A percentile compares a stretch with the other conserved stretches of the same genome.
Evolutionary conservation across 2,888 invertebrate species (phyloP).

Genomic region (Cantharis lateralis): DNA sequence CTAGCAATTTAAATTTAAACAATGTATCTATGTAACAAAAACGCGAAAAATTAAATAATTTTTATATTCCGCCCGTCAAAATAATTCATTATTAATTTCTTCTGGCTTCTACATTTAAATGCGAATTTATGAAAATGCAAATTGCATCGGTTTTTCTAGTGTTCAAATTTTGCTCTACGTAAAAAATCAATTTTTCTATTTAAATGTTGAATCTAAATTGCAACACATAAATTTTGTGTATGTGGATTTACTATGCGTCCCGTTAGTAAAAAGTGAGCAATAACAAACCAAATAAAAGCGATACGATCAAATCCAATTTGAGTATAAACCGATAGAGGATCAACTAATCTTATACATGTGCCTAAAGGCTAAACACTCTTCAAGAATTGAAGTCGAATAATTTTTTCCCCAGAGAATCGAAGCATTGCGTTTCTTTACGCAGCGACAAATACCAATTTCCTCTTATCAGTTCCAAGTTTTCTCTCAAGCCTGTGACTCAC

Average conservation of each 20-base stretch:
- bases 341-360: constrained; percentile 34
- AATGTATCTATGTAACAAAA: constrained; percentile 9
- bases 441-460: constrained; percentile 52
- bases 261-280: neutral
- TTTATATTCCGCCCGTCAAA: neutral
- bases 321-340: constrained; percentile 41
- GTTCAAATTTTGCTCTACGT: neutral
- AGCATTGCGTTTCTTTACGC: constrained; percentile 44
- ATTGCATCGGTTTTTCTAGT: neutral
- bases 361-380: constrained; percentile 28
- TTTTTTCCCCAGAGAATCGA: constrained; percentile 51
- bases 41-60: neutral
- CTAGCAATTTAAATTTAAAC: constrained; percentile 27
- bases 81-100: neutral
- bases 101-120: neutral
- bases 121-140: neutral
- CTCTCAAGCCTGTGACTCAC: constrained; percentile 1
- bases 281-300: constrained; percentile 14
- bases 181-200: neutral
- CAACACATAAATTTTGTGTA: neutral
- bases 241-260: neutral
- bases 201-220: neutral
- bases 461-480: constrained; percentile 47
- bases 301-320: constrained; percentile 38
- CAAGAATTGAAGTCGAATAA: constrained; percentile 45